Evolutionary conservation across 2,113 vertebrate genomes (phyloP).

Genomic region (Gavia stellata): DNA sequence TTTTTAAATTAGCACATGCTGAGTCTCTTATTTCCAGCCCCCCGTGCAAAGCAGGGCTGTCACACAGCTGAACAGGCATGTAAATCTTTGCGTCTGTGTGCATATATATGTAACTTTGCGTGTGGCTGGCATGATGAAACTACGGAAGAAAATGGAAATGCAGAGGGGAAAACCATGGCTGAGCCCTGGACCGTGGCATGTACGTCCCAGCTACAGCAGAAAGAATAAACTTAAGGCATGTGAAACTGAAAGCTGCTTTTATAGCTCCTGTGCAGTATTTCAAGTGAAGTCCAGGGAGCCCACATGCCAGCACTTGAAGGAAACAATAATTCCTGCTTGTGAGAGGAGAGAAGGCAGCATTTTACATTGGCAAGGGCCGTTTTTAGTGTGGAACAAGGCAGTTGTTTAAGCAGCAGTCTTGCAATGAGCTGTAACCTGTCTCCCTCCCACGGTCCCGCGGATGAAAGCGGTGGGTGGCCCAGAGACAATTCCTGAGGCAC

Average conservation of each 20-base stretch:
- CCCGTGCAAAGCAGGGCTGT: neutral
- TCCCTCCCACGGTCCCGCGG: rapidly evolving
- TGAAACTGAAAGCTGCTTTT: neutral
- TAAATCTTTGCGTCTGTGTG: no score
- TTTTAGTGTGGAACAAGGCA: rapidly evolving
- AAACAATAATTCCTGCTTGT: neutral
- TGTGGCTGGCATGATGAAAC: neutral
- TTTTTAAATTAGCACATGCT: neutral
- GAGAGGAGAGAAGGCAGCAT: neutral
- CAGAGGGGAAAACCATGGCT: neutral
- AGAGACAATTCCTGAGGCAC: no score
- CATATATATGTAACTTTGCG: neutral
- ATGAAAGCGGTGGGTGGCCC: neutral
- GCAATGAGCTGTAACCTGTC: no score
- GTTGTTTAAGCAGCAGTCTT: neutral
- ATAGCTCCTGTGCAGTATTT: neutral
- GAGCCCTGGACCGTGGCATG: neutral
- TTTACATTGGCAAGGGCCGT: neutral
- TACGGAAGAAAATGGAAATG: neutral
- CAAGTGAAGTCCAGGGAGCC: neutral
- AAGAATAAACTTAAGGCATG: neutral
- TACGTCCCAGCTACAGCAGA: neutral
- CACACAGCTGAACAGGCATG: neutral
- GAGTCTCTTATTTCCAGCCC: neutral
- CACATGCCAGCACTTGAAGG: neutral